These are phyloP conservation scores for Cynodonichthys magdalenae DNA, from an alignment of 2,797 vertebrate genomes.

Conservation along the genomic window DNA sequence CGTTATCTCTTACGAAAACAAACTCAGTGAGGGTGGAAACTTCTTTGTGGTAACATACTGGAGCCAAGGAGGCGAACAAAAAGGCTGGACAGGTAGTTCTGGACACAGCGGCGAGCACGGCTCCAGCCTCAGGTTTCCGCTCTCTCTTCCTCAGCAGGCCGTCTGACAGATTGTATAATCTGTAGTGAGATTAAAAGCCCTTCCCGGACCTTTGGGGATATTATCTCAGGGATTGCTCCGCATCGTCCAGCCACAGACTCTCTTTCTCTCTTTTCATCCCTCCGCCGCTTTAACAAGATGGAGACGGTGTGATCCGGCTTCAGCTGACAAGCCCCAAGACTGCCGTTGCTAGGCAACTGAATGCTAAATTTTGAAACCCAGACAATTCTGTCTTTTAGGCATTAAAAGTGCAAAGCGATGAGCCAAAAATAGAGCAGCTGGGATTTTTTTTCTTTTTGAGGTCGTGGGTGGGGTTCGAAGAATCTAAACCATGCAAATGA, in stretches of 20 bases:
- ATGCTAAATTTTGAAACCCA: constrained; percentile 83
- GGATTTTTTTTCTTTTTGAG: neutral
- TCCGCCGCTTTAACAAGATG: constrained; percentile 68
- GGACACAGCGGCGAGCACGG: constrained; percentile 28
- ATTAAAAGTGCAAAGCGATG: constrained; percentile 73
- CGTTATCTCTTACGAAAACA: constrained; percentile 47
- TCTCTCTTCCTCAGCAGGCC: constrained; percentile 48
- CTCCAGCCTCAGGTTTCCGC: constrained; percentile 42
- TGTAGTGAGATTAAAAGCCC: constrained; percentile 73
- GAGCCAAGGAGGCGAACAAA: constrained; percentile 36
- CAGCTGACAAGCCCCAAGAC: constrained; percentile 69
- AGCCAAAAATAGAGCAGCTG: constrained; percentile 69
- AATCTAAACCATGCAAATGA: constrained; percentile 61
- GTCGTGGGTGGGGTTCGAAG: constrained; percentile 21
- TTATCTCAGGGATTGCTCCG: constrained; percentile 67
- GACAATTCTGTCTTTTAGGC: constrained; percentile 73
- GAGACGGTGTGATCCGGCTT: constrained; percentile 70
- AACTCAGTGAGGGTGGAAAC: constrained; percentile 7
- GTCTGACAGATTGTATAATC: constrained; percentile 74
- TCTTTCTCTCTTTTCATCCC: constrained; percentile 59
- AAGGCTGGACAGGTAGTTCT: constrained; percentile 50
- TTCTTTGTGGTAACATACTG: constrained; percentile 33
- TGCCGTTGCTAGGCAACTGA: constrained; percentile 83
- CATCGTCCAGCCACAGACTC: constrained; percentile 47
- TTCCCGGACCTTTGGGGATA: constrained; percentile 63